Percentiles rank a stretch among this genome's conserved stretches.
phyloP scores from a whole-genome alignment of 35 echinoderm and acorn worm genomes.

The Apostichopus californicus region DNA sequence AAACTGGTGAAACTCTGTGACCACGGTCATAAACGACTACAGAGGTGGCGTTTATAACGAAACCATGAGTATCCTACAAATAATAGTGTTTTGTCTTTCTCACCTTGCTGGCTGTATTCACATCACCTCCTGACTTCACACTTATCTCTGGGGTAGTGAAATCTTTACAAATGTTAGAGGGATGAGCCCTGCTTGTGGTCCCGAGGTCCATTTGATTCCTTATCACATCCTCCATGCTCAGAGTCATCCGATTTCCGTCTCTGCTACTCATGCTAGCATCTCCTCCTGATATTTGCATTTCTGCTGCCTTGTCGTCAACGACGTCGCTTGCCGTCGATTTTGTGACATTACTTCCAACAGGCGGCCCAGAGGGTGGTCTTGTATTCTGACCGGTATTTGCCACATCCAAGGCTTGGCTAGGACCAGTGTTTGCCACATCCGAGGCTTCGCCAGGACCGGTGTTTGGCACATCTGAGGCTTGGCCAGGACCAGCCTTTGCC shows the following conservation, averaged over 20 bases:
- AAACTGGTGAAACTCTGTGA: no score
- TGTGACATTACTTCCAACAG: not conserved
- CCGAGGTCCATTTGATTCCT: not conserved
- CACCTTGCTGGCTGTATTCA: not conserved
- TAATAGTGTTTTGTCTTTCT: not conserved
- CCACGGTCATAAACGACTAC: no score
- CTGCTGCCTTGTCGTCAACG: not conserved
- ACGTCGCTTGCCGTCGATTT: not conserved
- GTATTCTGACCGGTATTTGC: not conserved
- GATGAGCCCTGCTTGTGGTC: not conserved
- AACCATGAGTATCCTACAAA: no score
- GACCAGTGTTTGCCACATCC: no score
- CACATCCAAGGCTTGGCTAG: no score
- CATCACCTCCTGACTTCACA: not conserved
- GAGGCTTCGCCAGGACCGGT: no score
- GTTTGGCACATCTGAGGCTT: no score
- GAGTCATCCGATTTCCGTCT: not conserved
- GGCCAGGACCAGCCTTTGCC: no score
- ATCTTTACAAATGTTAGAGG: not conserved
- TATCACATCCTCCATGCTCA: slow-evolving; percentile 9
- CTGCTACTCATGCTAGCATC: not conserved
- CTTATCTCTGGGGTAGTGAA: not conserved
- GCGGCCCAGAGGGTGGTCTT: not conserved
- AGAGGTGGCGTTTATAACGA: no score
- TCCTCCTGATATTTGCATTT: not conserved